A percentile compares a stretch with the other conserved stretches of the same genome.
These are phyloP conservation scores for Python bivittatus DNA, from an alignment of 2,113 vertebrate genomes.

Conservation along the genomic window DNA sequence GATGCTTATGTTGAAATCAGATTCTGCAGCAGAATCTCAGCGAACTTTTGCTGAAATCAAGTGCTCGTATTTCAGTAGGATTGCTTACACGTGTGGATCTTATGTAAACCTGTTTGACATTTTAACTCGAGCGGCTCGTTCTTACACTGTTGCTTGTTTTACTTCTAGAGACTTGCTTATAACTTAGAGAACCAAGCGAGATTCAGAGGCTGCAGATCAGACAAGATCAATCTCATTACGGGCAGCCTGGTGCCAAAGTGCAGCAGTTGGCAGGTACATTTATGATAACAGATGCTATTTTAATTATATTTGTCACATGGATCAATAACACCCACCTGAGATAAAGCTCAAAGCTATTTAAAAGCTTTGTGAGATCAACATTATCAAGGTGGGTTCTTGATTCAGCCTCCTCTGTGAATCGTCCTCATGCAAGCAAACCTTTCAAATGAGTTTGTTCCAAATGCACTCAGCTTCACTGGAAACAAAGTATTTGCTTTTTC, in stretches of 20 bases:
- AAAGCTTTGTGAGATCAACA: slow-evolving; percentile 39
- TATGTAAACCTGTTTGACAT: neutral
- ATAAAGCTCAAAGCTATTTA: slow-evolving; percentile 28
- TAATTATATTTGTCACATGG: slow-evolving; percentile 3
- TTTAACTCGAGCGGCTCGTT: neutral
- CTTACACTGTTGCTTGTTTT: neutral
- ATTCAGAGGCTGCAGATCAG: neutral
- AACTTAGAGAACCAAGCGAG: neutral
- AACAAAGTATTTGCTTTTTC: slow-evolving; percentile 38
- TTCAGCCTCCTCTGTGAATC: slow-evolving; percentile 31
- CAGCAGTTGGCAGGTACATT: slow-evolving; percentile 3
- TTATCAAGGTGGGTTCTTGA: slow-evolving; percentile 14
- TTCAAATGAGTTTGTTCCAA: slow-evolving; percentile 35
- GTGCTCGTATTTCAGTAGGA: neutral
- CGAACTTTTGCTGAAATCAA: neutral
- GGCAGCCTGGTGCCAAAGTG: neutral
- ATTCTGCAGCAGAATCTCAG: neutral
- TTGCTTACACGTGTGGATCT: neutral
- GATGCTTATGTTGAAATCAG: neutral
- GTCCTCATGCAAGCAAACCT: slow-evolving; percentile 41
- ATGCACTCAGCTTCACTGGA: slow-evolving; percentile 31
- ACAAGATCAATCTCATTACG: slow-evolving; percentile 1
- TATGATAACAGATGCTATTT: neutral
- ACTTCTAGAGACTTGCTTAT: neutral
- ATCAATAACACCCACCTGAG: slow-evolving; percentile 13